phyloP scores from a whole-genome alignment of 1,140 invertebrate genomes.

The Palaemon carinicauda region DNA sequence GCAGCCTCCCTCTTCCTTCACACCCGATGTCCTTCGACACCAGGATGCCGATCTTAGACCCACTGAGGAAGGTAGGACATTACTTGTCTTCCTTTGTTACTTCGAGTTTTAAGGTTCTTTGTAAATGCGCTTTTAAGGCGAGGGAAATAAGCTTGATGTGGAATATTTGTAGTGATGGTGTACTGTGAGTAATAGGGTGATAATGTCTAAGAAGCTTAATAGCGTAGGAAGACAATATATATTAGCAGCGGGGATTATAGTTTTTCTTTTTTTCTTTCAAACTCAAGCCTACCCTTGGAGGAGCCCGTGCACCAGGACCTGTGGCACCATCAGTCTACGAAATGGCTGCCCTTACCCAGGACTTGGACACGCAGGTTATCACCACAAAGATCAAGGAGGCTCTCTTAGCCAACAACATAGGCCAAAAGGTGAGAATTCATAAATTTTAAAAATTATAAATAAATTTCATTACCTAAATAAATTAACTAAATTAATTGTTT shows the following conservation, averaged over 20 bases:
- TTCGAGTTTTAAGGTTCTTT: background rate
- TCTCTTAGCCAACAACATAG: slow-evolving; percentile 94
- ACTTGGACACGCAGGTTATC: slow-evolving; percentile 94
- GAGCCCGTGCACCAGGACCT: slow-evolving; percentile 48
- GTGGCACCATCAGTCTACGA: slow-evolving; percentile 77
- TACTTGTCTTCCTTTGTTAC: background rate
- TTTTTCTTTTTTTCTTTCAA: background rate
- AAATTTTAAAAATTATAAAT: background rate
- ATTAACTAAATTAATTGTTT: no score
- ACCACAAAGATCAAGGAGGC: slow-evolving; percentile 98
- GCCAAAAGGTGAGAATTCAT: slow-evolving; percentile 80
- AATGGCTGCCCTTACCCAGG: slow-evolving; percentile 94
- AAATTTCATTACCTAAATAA: no score
- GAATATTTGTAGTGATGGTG: background rate
- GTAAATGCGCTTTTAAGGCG: background rate
- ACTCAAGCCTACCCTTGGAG: slow-evolving; percentile 10
- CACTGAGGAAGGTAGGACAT: slow-evolving; percentile 65
- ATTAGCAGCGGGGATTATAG: no score
- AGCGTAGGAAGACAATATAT: no score
- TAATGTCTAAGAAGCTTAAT: no score
- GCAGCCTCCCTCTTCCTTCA: slow-evolving; percentile 70
- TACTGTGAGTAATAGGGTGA: no score
- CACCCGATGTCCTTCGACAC: slow-evolving; percentile 65
- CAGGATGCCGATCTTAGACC: slow-evolving; percentile 65
- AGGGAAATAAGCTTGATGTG: background rate